Conservation (phyloP, 2,797 vertebrate species). For the Selene dorsalis region DNA sequence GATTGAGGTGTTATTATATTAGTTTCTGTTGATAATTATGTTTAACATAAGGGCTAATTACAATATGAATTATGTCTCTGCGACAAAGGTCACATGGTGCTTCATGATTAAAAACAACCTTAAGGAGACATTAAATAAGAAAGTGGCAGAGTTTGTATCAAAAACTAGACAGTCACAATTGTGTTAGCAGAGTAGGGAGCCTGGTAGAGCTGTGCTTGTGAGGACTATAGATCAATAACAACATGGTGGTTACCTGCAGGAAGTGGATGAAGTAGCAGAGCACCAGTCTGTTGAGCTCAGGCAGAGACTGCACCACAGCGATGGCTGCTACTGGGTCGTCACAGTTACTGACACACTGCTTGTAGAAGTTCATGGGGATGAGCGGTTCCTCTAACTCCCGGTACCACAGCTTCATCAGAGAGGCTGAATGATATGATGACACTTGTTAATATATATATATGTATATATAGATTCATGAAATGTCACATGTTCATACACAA, state of each 20-base stretch:
- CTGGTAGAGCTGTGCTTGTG: not conserved
- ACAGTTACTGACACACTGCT: slow-evolving; percentile 91
- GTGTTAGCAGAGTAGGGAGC: not conserved
- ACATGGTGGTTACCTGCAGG: slow-evolving; percentile 86
- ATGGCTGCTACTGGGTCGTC: slow-evolving; percentile 90
- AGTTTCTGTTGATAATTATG: too few relatives aligned
- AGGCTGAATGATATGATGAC: slow-evolving; percentile 79
- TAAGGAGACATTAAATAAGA: not conserved
- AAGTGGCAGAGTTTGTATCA: too few relatives aligned
- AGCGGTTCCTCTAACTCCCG: slow-evolving; percentile 93
- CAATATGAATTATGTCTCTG: not conserved
- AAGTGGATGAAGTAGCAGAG: slow-evolving; percentile 95
- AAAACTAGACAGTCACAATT: not conserved
- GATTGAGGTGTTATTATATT: not conserved
- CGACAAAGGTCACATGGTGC: not conserved
- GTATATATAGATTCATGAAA: too few relatives aligned
- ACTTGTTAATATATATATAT: not conserved
- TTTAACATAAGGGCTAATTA: not conserved
- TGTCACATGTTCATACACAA: not conserved
- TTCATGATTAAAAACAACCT: not conserved
- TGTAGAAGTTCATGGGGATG: slow-evolving; percentile 92
- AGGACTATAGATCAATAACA: not conserved
- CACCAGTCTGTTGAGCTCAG: slow-evolving; percentile 91
- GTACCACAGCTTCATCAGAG: slow-evolving; percentile 94
- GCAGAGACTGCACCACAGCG: slow-evolving; percentile 89